Base-by-base conservation (phyloP, 2,888 invertebrate genomes). In the Coelogynopora nodosa region DNA sequence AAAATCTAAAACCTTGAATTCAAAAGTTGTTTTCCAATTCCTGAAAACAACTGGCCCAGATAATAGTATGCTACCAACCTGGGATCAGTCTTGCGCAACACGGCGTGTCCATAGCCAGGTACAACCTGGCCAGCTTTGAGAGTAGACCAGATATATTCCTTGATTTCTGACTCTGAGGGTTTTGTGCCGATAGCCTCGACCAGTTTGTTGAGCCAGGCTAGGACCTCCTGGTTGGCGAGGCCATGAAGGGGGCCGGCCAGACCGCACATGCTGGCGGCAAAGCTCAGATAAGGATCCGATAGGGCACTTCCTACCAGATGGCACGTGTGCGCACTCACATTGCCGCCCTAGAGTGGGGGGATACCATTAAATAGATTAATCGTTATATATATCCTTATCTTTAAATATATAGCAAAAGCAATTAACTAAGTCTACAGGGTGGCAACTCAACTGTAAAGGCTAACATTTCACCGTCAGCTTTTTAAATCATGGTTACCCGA, bases 101-200 rank as follows among this genome's bases (percentile, higher is more conserved):
- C 97, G 89, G 97, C 97, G 92, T 97, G 97, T 31, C 97, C 97
- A 91, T 97, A 97, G 83, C 97, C 97, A 85, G 97, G 97, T 80
- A 98, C 96, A n/a, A 97, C 97, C 93, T 93, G 88, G n/a, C 89
- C 88, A 28, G 67, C n/a, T 93, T 97, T 97, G 86, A 97, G 94
- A 0, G 97, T 98, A 92, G 96, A 97, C 96, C 97, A 96, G 91
- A 99, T 96, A 93, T 97, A 98, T 85, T 98, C 97, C 92, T 96
- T 96, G 86, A 99, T 93, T 90, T 96, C 94, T 0, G 97, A 95
- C 92, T 98, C 97, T 23, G 95, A 94, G 88, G 95, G 90, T 94
- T 94, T 90, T 85, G 96, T 96, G 67, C 93, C 93, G 84, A 98
- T 94, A 91, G 96, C 95, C 90, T 95, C 93, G 89, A 95, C 95